Evolutionary conservation across 1,140 invertebrate genomes (phyloP).

Genomic region (Camponotus floridanus): DNA sequence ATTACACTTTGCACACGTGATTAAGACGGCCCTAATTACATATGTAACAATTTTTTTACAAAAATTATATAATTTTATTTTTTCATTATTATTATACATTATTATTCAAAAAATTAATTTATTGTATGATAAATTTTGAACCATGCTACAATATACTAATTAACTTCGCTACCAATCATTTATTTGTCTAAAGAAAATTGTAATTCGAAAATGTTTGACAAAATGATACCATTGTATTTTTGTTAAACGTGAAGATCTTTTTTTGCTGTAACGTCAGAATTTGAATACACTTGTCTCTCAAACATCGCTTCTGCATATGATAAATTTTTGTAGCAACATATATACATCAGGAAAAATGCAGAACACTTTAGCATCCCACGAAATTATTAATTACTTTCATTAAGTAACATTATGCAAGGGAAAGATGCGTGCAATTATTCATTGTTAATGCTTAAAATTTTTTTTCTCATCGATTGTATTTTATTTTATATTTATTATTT

Average conservation of each 20-base stretch:
- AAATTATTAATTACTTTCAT: slow-evolving; percentile 36
- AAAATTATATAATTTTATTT: no score
- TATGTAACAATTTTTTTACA: not conserved
- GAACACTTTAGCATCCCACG: not conserved
- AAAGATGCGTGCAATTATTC: slow-evolving; percentile 56
- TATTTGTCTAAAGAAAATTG: no score
- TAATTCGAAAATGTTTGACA: not conserved
- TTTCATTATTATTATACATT: no score
- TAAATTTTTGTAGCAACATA: slow-evolving; percentile 1
- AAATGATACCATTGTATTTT: not conserved
- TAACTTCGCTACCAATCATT: no score
- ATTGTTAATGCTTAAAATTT: slow-evolving; percentile 27
- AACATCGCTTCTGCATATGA: not conserved
- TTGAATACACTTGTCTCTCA: not conserved
- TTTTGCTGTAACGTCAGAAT: not conserved
- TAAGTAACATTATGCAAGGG: slow-evolving; percentile 2
- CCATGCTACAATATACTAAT: no score
- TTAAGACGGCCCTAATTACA: no score
- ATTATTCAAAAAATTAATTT: no score
- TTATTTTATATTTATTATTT: no score
- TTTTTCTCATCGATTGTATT: no score
- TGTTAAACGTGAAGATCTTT: not conserved
- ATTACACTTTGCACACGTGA: no score
- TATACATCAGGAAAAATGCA: not conserved
- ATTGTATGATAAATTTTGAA: no score